These are phyloP conservation scores for Rhinolophus sinicus DNA, from an alignment of 2,113 vertebrate genomes.

Conservation along the genomic window DNA sequence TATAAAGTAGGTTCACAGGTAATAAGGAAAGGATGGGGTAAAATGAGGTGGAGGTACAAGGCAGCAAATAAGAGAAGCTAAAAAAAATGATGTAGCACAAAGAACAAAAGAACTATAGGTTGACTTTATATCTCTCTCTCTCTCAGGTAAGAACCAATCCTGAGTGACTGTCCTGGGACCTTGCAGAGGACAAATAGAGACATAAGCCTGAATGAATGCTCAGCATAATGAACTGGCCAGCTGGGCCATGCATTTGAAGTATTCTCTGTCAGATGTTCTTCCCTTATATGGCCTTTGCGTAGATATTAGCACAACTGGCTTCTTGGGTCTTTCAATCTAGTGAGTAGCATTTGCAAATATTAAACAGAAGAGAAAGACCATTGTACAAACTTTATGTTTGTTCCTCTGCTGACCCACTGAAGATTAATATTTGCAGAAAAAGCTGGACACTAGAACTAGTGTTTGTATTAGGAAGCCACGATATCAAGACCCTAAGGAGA, in stretches of 20 bases:
- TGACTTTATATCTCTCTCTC: not conserved
- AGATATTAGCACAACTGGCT: constrained; percentile 56
- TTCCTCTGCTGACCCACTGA: constrained; percentile 52
- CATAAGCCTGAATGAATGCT: not conserved
- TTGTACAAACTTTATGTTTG: constrained; percentile 65
- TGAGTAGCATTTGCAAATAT: constrained; percentile 70
- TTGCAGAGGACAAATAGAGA: constrained; percentile 45
- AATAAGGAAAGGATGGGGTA: not conserved
- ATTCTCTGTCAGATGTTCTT: constrained; percentile 11
- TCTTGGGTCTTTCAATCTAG: constrained; percentile 55
- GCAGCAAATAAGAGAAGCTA: not conserved
- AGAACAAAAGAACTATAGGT: not conserved
- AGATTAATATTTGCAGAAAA: constrained; percentile 61
- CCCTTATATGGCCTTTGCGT: not conserved
- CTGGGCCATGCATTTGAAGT: not conserved
- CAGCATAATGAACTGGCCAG: not conserved
- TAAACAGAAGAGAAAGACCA: constrained; percentile 63
- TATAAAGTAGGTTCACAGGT: not conserved
- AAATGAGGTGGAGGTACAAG: not conserved
- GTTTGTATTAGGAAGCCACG: constrained; percentile 47
- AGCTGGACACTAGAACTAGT: constrained; percentile 30
- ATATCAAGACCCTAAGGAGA: not conserved
- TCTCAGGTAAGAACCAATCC: not conserved
- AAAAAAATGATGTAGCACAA: not conserved
- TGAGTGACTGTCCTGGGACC: not conserved